Evolutionary conservation across 2,113 vertebrate genomes (phyloP).

Genomic region (Gymnobelideus leadbeateri): DNA sequence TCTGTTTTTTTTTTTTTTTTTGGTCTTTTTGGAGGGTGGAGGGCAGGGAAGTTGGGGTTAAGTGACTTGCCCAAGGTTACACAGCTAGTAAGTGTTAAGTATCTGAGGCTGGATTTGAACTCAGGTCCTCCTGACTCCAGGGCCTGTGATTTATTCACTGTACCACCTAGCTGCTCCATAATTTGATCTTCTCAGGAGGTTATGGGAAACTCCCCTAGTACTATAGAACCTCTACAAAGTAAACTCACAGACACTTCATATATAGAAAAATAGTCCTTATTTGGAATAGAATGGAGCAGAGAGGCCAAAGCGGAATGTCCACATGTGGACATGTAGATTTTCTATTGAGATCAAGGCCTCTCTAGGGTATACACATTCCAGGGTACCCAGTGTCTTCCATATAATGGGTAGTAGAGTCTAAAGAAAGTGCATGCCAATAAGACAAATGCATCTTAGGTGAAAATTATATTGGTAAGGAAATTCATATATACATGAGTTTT

Average conservation of each 20-base stretch:
- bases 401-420: not conserved
- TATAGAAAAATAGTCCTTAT: not conserved
- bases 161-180: too few species aligned
- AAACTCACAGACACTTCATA: not conserved
- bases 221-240: not conserved
- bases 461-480: not conserved
- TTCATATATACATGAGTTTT: not conserved
- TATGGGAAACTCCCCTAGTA: not conserved
- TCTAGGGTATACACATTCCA: not conserved
- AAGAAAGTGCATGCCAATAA: not conserved
- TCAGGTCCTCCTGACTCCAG: too few species aligned
- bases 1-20: too few species aligned
- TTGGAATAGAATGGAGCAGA: not conserved
- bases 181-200: not conserved
- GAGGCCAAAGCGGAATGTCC: not conserved
- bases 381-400: not conserved
- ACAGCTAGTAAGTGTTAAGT: too few species aligned
- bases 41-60: too few species aligned
- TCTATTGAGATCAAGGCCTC: not conserved
- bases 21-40: too few species aligned
- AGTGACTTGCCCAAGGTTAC: too few species aligned
- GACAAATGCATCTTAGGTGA: not conserved
- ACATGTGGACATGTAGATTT: not conserved
- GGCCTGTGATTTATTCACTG: too few species aligned
- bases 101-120: too few species aligned